Base-by-base conservation (phyloP, 2,797 vertebrate genomes). In the Gallinago stenura region DNA sequence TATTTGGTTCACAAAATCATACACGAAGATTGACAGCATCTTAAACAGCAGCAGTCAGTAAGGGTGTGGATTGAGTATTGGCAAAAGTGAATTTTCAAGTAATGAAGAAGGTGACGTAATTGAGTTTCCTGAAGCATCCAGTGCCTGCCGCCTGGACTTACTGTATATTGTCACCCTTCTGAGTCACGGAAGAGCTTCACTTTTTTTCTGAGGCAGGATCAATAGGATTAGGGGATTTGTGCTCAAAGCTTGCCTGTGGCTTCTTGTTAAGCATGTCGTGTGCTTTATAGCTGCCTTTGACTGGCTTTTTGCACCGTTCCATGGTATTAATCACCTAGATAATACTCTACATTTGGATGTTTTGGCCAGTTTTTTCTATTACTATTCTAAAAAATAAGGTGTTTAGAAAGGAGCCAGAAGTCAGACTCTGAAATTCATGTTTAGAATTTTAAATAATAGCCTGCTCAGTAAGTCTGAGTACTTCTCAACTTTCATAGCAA, bases 171-270 rank as follows among this genome's bases (percentile, higher is more conserved):
- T 97, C 97, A 95, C 96, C 97, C 95, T 96, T 96, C 95, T 96
- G 97, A 92, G 96, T 84, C 85, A 96, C 83, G 76, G 84, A 96
- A 96, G 91, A 93, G 96, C 95, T 96, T 96, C 96, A 24, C 95
- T 94, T 96, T 89, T 96, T 96, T 97, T 97, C 97, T 95, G 97
- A 95, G 96, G 94, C 97, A 95, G 96, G 97, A 98, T 98, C 98
- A 98, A 98, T 98, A 98, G 98, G 98, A 98, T 98, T 98, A 98
- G 96, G 96, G 95, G 98, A 98, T 98, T 98, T 98, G 96, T 21
- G 45, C 97, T 97, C 97, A 98, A 97, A 98, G 97, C 98, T 97
- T 97, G 97, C 98, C 97, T 89, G 78, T 96, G 97, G 97, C 97
- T 98, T 97, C 98, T 98, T 97, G 96, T 98, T 97, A 95, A 98